Evolutionary conservation across 2,797 vertebrate species (phyloP).

Genomic region (Uromys caudimaculatus): DNA sequence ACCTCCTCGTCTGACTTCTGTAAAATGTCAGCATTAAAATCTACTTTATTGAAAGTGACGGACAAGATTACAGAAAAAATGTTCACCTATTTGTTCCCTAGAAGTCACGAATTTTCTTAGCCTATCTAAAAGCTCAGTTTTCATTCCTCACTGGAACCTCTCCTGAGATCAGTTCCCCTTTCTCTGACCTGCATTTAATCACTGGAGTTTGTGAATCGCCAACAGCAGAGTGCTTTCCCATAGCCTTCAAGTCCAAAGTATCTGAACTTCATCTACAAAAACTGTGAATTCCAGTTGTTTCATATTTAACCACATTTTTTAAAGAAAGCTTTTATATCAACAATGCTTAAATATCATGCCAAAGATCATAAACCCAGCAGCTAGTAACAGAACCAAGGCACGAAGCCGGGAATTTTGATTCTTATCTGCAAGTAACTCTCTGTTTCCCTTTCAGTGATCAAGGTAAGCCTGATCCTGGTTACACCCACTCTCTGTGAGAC

Average conservation of each 20-base stretch:
- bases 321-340: slow-evolving; percentile 39
- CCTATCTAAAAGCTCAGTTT: background rate
- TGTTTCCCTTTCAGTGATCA: background rate
- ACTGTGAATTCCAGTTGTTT: background rate
- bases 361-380: slow-evolving; percentile 33
- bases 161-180: background rate
- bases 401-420: background rate
- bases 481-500: background rate
- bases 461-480: background rate
- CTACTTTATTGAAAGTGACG: background rate
- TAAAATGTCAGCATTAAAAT: background rate
- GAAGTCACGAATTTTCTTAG: background rate
- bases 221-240: background rate
- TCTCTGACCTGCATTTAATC: background rate
- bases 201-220: background rate
- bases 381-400: background rate
- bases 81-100: background rate
- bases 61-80: background rate
- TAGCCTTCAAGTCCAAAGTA: background rate
- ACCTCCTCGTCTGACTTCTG: background rate
- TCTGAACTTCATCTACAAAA: background rate
- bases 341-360: background rate
- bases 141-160: background rate
- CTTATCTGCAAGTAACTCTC: background rate
- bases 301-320: slow-evolving; percentile 34